These are phyloP conservation scores for Nemotelus nigrinus DNA, from an alignment of 2,888 invertebrate species.

Conservation along the genomic window DNA sequence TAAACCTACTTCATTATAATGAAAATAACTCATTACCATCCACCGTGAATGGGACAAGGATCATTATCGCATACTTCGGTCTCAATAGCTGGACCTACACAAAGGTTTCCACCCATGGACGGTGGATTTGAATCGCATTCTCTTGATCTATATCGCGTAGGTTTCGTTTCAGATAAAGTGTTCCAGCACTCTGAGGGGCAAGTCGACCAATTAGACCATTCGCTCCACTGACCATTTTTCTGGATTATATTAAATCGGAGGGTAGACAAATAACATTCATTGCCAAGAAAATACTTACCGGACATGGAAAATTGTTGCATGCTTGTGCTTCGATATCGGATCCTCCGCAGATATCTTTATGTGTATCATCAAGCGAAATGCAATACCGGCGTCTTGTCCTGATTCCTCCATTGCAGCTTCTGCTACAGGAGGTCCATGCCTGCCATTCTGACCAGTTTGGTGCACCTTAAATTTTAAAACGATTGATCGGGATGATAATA, in stretches of 20 bases:
- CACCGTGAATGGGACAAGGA: conserved; percentile 65
- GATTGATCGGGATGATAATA: too few species aligned
- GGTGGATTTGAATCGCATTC: conserved; percentile 63
- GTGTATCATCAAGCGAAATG: conserved; percentile 46
- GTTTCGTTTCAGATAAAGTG: conserved; percentile 50
- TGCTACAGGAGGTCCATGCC: conserved; percentile 60
- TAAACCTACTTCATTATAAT: background rate
- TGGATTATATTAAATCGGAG: conserved; percentile 42
- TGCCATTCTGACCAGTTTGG: conserved; percentile 62
- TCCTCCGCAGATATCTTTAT: conserved; percentile 35
- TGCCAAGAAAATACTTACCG: conserved; percentile 31
- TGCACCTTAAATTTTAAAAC: conserved; percentile 53
- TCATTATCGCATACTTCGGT: conserved; percentile 61
- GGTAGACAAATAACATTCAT: background rate
- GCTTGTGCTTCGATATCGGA: conserved; percentile 24
- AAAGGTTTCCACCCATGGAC: conserved; percentile 61
- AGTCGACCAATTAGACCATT: conserved; percentile 64
- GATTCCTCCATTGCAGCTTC: conserved; percentile 60
- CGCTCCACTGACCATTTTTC: conserved; percentile 62
- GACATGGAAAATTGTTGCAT: conserved; percentile 47
- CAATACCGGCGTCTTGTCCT: conserved; percentile 57
- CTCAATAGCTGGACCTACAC: conserved; percentile 61
- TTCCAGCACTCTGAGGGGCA: conserved; percentile 63
- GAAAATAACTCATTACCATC: conserved; percentile 53
- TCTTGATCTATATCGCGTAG: conserved; percentile 60